phyloP scores from a whole-genome alignment of 2,113 vertebrate genomes.

The Spea bombifrons region DNA sequence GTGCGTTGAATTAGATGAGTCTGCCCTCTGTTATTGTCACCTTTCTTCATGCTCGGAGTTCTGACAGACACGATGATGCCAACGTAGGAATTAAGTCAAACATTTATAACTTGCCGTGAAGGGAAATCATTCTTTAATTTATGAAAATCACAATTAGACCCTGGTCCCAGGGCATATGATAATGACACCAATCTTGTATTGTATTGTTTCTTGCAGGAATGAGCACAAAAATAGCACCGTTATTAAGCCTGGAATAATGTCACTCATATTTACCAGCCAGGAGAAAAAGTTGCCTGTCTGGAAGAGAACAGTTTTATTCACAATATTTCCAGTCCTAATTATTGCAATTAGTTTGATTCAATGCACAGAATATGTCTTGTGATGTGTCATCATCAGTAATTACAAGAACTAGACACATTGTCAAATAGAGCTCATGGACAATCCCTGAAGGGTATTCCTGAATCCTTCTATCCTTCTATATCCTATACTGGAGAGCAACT shows the following conservation, averaged over 20 bases:
- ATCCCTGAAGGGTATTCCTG: too few species aligned
- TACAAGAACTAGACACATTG: too few species aligned
- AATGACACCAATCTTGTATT: not conserved
- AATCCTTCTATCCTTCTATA: too few species aligned
- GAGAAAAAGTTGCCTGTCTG: not conserved
- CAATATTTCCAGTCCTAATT: too few species aligned
- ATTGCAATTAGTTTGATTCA: too few species aligned
- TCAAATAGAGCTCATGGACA: too few species aligned
- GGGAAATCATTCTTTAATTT: slow-evolving; percentile 8
- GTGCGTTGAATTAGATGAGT: not conserved
- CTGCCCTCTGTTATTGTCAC: not conserved
- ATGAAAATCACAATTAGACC: not conserved
- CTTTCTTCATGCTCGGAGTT: not conserved
- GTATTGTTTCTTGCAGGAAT: not conserved
- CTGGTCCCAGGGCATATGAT: not conserved
- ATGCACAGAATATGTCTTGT: too few species aligned
- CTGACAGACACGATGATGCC: not conserved
- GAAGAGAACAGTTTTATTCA: too few species aligned
- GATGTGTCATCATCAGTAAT: too few species aligned
- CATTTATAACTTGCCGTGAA: not conserved
- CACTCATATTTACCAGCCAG: not conserved
- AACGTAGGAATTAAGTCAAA: not conserved
- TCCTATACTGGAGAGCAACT: too few species aligned
- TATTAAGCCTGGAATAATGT: not conserved
- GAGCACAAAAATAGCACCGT: not conserved